Evolutionary conservation across 1,140 invertebrate genomes (phyloP).

Genomic region (Latrodectus geometricus): DNA sequence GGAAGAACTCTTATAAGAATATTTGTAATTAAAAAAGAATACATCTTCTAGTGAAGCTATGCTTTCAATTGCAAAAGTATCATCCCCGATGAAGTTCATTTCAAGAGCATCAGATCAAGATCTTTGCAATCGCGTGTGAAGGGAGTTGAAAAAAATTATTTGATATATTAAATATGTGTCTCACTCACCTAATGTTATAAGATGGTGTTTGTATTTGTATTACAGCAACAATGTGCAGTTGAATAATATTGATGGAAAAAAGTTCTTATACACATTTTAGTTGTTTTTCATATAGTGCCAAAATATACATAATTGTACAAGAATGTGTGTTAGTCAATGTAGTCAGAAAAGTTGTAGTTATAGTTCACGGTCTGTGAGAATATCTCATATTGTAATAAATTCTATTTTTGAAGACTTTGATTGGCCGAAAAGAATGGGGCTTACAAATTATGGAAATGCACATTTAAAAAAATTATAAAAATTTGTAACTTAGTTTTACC

Average conservation of each 20-base stretch:
- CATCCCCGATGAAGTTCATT: background rate
- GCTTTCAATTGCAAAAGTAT: background rate
- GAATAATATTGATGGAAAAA: background rate
- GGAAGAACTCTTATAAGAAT: slow-evolving; percentile 95
- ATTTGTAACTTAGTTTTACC: too few species aligned
- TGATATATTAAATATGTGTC: background rate
- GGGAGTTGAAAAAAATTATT: too few species aligned
- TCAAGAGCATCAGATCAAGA: too few species aligned
- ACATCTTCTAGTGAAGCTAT: background rate
- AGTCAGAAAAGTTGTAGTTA: slow-evolving; percentile 41
- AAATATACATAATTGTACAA: slow-evolving; percentile 15
- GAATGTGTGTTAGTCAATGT: slow-evolving; percentile 20
- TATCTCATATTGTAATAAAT: slow-evolving; percentile 15
- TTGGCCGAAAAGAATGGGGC: too few species aligned
- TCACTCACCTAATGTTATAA: background rate
- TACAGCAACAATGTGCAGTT: background rate
- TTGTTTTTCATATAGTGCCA: slow-evolving; percentile 35
- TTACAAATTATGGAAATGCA: too few species aligned
- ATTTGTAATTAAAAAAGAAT: slow-evolving; percentile 45
- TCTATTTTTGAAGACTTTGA: slow-evolving; percentile 8
- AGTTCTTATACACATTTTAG: background rate
- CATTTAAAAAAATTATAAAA: too few species aligned
- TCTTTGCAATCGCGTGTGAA: too few species aligned
- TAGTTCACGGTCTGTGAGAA: slow-evolving; percentile 23
- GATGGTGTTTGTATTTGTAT: background rate